Conservation (phyloP, 2,113 vertebrate species). For the Rhinoderma darwinii region DNA sequence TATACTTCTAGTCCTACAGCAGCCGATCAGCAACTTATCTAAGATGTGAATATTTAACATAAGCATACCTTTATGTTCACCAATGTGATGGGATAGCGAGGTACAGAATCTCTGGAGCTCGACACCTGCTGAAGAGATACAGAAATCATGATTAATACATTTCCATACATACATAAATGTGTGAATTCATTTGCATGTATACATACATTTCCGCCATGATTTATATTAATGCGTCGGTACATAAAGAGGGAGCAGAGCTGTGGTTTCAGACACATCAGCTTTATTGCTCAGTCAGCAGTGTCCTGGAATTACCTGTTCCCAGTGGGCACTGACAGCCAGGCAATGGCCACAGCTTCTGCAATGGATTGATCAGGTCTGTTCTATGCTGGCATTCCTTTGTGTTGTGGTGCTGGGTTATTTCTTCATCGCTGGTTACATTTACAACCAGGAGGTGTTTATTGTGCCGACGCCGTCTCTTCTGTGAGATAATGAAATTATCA, state of each 20-base stretch:
- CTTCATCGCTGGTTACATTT: not conserved
- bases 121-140: not conserved
- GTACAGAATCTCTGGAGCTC: rapidly evolving
- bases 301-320: conserved; percentile 2
- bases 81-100: not conserved
- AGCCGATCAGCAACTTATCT: not conserved
- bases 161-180: conserved; percentile 28
- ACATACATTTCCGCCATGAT: conserved; percentile 37
- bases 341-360: not conserved
- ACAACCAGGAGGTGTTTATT: not conserved
- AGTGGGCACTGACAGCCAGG: not conserved
- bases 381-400: not conserved
- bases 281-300: conserved; percentile 16
- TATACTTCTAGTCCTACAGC: conserved; percentile 4
- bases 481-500: not conserved
- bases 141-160: not conserved
- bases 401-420: not conserved
- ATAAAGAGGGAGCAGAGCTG: not conserved
- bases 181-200: conserved; percentile 34
- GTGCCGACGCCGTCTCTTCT: not conserved
- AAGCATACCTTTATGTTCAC: not conserved
- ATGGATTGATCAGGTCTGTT: not conserved
- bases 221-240: not conserved
- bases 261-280: not conserved
- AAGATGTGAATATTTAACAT: not conserved